These are phyloP conservation scores for Drosophila picticornis DNA, from an alignment of 2,888 invertebrate genomes.

Conservation along the genomic window DNA sequence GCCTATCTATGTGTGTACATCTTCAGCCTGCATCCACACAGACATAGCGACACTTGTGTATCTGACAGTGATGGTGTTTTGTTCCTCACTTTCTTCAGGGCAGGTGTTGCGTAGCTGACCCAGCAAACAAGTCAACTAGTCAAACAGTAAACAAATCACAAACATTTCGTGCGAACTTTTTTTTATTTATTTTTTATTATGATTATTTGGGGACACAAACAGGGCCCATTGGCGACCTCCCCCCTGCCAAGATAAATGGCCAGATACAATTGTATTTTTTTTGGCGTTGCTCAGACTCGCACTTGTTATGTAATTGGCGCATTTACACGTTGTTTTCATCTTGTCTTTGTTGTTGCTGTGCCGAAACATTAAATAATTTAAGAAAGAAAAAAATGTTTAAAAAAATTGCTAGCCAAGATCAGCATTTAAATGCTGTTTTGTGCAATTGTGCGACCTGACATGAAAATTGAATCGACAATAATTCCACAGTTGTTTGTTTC, in stretches of 20 bases:
- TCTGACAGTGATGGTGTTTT: slow-evolving; percentile 43
- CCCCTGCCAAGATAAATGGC: slow-evolving; percentile 59
- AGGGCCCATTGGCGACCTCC: slow-evolving; percentile 39
- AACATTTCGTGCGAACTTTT: slow-evolving; percentile 58
- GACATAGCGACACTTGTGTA: not conserved
- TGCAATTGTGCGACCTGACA: slow-evolving; percentile 53
- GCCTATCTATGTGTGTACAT: slow-evolving; percentile 6
- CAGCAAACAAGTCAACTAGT: slow-evolving; percentile 23
- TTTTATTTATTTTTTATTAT: slow-evolving; percentile 12
- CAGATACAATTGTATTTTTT: slow-evolving; percentile 74
- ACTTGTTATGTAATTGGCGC: slow-evolving; percentile 68
- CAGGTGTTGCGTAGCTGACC: slow-evolving; percentile 52
- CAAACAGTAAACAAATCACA: slow-evolving; percentile 47
- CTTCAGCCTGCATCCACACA: slow-evolving; percentile 7
- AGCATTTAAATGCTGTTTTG: slow-evolving; percentile 67
- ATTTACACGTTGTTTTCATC: slow-evolving; percentile 64
- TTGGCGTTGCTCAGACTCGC: slow-evolving; percentile 40
- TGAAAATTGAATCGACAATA: slow-evolving; percentile 37
- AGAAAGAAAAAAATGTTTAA: not conserved
- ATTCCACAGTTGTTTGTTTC: slow-evolving; percentile 14
- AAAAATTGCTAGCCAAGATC: slow-evolving; percentile 31
- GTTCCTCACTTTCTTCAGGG: slow-evolving; percentile 50
- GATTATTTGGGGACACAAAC: slow-evolving; percentile 27
- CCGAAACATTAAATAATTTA: slow-evolving; percentile 49
- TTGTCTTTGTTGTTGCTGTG: slow-evolving; percentile 28